Evolutionary conservation across 2,888 invertebrate species (phyloP), one percentile per base, ranked within the genome.

Genomic region (Synergus gifuensis): DNA sequence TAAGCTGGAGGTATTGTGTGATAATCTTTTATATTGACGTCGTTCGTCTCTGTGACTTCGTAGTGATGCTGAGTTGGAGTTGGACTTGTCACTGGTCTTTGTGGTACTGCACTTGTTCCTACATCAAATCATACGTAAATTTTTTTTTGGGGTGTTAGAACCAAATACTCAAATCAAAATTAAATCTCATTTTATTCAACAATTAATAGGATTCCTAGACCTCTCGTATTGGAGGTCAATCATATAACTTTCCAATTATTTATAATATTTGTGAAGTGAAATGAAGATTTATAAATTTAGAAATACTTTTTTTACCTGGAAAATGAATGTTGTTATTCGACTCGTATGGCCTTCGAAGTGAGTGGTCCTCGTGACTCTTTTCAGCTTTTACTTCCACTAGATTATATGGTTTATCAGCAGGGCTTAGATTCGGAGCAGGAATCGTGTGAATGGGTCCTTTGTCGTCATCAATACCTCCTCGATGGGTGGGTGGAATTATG

Each of bases 391-490:
- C 78, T 14, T 86, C 90, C 76, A 94, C 93, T 14, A 76, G 42
- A 69, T 93, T 94, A 63, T 88, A 88, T 0, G 95, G 95, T 87
- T 94, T 95, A 89, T 95, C 95, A 1, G 95, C 94, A 9, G 94
- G 93, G 85, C 95, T 95, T 76, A 97, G 93, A 93, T 97, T 97
- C 11, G 97, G 97, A 40, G 97, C 97, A 88, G 97, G 97, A 84
- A 97, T 96, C 12, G 97, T 97, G 92, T 97, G 97, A 89, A 97
- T 97, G 2, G 97, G 97, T 86, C 96, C 96, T 89, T 94, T 94
- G 81, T 93, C 92, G 80, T 91, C 91, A 79, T 91, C 91, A 40
- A 90, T 76, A 14, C 83, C 85, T 0, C 86, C 89, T 44, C 89
- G 85, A 80, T 90, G 90, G 2, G 87, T 88, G 5, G 88, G 82